Percentiles rank a stretch among this genome's conserved stretches.
Evolutionary conservation across 2,113 vertebrate species (phyloP).

Genomic region (Todiramphus saurophagus): DNA sequence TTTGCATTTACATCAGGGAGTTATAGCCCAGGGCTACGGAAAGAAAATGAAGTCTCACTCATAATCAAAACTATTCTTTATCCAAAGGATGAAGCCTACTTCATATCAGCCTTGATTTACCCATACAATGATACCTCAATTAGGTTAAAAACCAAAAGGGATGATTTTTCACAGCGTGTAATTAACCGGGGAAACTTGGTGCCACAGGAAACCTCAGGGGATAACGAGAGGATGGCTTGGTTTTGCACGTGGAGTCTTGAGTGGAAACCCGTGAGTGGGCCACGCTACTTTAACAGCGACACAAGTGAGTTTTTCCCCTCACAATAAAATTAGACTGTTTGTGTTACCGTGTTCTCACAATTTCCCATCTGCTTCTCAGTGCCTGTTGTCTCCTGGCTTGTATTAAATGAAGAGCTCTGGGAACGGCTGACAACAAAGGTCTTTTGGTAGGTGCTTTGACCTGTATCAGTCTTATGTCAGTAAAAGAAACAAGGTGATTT

Average conservation of each 20-base stretch:
- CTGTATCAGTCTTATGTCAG: background rate
- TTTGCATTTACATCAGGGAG: background rate
- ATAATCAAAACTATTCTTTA: background rate
- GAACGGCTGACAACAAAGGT: background rate
- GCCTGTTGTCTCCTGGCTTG: background rate
- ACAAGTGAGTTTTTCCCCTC: background rate
- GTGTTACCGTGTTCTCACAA: background rate
- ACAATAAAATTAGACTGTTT: conserved; percentile 18
- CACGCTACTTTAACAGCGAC: background rate
- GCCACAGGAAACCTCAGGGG: background rate
- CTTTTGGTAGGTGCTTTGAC: background rate
- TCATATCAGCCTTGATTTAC: background rate
- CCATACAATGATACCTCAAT: background rate
- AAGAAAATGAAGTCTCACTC: background rate
- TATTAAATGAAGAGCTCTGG: background rate
- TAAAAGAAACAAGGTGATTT: conserved; percentile 17
- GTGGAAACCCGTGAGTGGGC: background rate
- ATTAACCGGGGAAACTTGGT: background rate
- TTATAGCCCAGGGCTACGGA: background rate
- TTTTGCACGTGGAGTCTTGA: background rate
- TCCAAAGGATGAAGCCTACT: background rate
- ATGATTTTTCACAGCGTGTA: background rate
- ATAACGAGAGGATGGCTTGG: background rate
- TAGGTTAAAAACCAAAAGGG: background rate
- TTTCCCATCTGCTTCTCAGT: background rate